A percentile compares a stretch with the other conserved stretches of the same genome.
Evolutionary conservation across 37 sponge, comb jelly and placozoan genomes (phyloP).

Genomic region (Axinella damicornis): DNA sequence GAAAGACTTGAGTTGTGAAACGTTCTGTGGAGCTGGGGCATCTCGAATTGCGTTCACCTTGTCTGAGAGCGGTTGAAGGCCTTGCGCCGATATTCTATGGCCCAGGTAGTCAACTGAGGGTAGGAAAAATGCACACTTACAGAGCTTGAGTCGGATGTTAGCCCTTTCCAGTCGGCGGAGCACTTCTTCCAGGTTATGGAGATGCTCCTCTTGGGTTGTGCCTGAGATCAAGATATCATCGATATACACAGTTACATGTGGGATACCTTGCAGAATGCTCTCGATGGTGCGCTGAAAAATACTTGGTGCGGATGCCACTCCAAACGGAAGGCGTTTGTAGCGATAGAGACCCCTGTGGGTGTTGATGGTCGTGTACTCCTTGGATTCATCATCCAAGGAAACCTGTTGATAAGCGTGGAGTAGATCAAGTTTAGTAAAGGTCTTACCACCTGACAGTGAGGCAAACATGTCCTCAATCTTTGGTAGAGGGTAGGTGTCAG

Average conservation of each 20-base stretch:
- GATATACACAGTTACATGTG: slow-evolving; percentile 1
- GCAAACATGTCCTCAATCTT: slow-evolving; percentile 48
- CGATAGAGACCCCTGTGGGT: slow-evolving; percentile 2
- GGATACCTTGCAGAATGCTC: not conserved
- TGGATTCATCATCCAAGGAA: slow-evolving; percentile 30
- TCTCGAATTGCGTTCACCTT: not conserved
- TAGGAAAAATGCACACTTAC: slow-evolving; percentile 7
- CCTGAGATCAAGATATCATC: slow-evolving; percentile 23
- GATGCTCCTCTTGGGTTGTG: slow-evolving; percentile 3
- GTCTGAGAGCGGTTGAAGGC: slow-evolving; percentile 1
- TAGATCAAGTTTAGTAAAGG: slow-evolving; percentile 60
- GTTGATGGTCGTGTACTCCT: not conserved
- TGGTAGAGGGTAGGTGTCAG: slow-evolving; percentile 55
- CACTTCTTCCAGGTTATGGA: slow-evolving; percentile 8
- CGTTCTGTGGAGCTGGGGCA: not conserved
- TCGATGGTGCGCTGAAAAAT: slow-evolving; percentile 22
- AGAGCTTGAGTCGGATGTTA: not conserved
- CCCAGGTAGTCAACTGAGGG: slow-evolving; percentile 18
- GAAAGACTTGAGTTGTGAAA: not conserved
- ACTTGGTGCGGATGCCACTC: slow-evolving; percentile 14
- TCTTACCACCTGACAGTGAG: slow-evolving; percentile 11
- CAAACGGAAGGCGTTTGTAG: slow-evolving; percentile 8
- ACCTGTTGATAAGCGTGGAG: slow-evolving; percentile 41
- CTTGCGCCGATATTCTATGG: not conserved
- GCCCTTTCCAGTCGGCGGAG: not conserved